Percentiles rank a stretch among this genome's conserved stretches.
phyloP scores from a whole-genome alignment of 1,140 invertebrate species.

The Drosophila sp. region DNA sequence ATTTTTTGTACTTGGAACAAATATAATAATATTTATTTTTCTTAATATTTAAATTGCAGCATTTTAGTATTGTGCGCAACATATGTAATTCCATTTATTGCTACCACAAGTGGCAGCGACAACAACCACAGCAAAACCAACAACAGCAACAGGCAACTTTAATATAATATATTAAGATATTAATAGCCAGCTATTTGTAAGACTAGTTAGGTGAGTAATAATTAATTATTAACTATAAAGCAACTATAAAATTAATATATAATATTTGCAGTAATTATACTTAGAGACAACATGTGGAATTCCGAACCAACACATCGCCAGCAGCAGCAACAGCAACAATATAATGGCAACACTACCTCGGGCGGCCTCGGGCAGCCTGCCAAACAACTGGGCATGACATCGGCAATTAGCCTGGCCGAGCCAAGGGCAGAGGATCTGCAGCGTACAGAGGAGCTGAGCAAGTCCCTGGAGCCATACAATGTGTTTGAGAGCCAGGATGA shows the following conservation, averaged over 20 bases:
- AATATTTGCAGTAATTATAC: constrained; percentile 48
- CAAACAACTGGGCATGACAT: constrained; percentile 94
- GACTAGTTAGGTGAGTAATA: constrained; percentile 66
- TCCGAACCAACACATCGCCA: constrained; percentile 75
- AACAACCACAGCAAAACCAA: constrained; percentile 5
- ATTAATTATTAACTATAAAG: background rate
- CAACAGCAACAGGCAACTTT: constrained; percentile 63
- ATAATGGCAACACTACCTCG: constrained; percentile 76
- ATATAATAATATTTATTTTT: constrained; percentile 11
- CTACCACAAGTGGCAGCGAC: constrained; percentile 22
- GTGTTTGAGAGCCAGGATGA: constrained; percentile 97
- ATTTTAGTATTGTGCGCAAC: constrained; percentile 73
- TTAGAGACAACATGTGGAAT: constrained; percentile 77
- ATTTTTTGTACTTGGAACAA: constrained; percentile 10
- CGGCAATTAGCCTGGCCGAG: constrained; percentile 94
- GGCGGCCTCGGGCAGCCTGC: constrained; percentile 55
- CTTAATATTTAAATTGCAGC: constrained; percentile 51
- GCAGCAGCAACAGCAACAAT: constrained; percentile 46
- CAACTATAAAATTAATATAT: background rate
- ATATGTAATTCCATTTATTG: constrained; percentile 69
- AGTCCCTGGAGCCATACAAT: constrained; percentile 93
- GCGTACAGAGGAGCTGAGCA: constrained; percentile 93
- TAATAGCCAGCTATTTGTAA: constrained; percentile 52
- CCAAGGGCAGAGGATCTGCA: constrained; percentile 94
- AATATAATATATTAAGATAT: constrained; percentile 56